phyloP scores from a whole-genome alignment of 2,113 vertebrate genomes.

The Forbesichthys agassizii region DNA sequence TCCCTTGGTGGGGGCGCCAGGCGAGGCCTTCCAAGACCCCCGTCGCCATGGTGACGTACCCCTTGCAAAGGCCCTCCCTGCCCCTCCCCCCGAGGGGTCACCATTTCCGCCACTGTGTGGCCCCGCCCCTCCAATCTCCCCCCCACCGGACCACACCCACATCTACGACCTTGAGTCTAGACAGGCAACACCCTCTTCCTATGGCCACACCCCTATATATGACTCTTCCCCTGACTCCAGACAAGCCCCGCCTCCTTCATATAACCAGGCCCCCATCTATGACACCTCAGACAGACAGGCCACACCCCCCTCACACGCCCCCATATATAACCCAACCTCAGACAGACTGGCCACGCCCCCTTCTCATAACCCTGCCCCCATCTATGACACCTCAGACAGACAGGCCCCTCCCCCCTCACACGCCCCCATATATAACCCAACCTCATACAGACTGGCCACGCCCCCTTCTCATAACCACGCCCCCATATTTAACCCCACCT shows the following conservation, averaged over 20 bases:
- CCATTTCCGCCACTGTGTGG: too few species aligned
- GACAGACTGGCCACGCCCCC: conserved; percentile 12
- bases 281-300: neutral
- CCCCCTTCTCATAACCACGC: conserved; percentile 6
- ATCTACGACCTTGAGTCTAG: too few species aligned
- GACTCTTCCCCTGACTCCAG: neutral
- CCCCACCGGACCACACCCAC: too few species aligned
- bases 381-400: neutral
- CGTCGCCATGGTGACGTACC: too few species aligned
- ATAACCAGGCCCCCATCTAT: neutral
- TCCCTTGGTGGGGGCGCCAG: conserved; percentile 10
- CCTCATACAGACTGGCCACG: neutral
- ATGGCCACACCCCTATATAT: neutral
- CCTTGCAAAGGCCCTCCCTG: too few species aligned
- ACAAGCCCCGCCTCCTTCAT: neutral
- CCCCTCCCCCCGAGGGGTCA: too few species aligned
- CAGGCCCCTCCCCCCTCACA: conserved; percentile 16
- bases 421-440: neutral
- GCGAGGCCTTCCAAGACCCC: neutral
- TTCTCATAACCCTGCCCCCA: neutral
- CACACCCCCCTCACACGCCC: conserved; percentile 12
- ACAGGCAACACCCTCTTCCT: neutral
- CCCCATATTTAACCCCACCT: neutral
- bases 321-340: neutral
- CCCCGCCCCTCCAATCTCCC: too few species aligned